Evolutionary conservation across 2,888 invertebrate species (phyloP), one percentile per base, ranked within the genome.

Genomic region (Sarcophaga caerulescens): DNA sequence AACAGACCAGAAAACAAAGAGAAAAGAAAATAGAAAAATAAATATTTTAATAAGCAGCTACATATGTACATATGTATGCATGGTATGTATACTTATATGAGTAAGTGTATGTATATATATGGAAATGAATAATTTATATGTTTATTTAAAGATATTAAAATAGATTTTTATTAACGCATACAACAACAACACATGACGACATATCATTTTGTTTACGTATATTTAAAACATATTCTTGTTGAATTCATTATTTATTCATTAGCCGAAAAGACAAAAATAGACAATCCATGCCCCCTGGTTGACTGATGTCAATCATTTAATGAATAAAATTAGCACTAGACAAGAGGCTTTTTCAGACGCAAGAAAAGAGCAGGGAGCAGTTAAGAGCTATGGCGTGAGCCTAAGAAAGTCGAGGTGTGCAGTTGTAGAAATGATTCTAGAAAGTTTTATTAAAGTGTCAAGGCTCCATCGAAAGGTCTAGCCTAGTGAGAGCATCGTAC

Each of bases 101-200:
- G 66, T 57, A 76, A 44, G 59, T 66, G 52, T 52, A 52, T 17
- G 52, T 4, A 3, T 5, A 2, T 47, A 14, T 14, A 47, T 14
- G 47, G 14, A 69, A 19, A 78, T 63, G 44, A 78, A 78, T 78
- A 63, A 70, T 63, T 62, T 52, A 52, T 52, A 21, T 78, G 70
- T 78, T 70, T 70, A 35, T 47, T 63, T 70, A 52, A 63, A 63
- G 63, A 44, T 35, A 57, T 65, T 65, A 71, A 45, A 52, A 17
- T 21, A 52, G 71, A 79, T 63, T 57, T 63, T 35, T 71, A 79
- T 79, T 52, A 44, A 65, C 63, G 23, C 1, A 47, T 63, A 1
- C 23, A 35, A 6, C 6, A 35, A 6, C 35, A 25, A 35, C 35
- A 35, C 10, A 35, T 10, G 35, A 35, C 35, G 35, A 35, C 35